Conservation (phyloP, 92 coral and sea anemone species). For the Palythoa grandiflora region DNA sequence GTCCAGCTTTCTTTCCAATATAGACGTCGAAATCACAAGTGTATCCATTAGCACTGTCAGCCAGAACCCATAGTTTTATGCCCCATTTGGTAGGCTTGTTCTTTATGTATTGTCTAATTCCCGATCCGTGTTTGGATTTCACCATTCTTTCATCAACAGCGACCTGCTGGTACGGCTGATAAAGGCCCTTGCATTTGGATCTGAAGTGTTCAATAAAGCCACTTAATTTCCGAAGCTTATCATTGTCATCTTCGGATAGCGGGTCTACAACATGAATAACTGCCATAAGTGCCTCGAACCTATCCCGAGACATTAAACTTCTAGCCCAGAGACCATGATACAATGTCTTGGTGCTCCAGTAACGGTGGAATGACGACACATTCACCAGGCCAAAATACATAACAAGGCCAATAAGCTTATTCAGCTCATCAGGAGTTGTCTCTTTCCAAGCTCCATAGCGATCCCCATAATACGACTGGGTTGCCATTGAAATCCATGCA, state of each 20-base stretch:
- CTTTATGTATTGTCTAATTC: background rate
- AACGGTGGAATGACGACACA: background rate
- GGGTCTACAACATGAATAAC: background rate
- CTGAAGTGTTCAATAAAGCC: too few relatives aligned
- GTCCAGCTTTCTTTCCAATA: constrained; percentile 18
- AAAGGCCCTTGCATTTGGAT: too few relatives aligned
- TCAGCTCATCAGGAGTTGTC: constrained; percentile 19
- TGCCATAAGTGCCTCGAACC: background rate
- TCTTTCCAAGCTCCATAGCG: constrained; percentile 7
- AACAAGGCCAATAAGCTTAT: constrained; percentile 13
- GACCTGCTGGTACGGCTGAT: background rate
- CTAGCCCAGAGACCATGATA: constrained; percentile 13
- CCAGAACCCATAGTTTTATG: constrained; percentile 11
- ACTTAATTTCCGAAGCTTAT: too few relatives aligned
- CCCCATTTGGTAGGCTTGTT: too few relatives aligned
- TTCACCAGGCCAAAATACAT: background rate
- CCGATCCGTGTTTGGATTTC: constrained; percentile 2
- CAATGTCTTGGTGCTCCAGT: constrained; percentile 10
- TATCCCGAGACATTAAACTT: background rate
- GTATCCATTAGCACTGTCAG: constrained; percentile 15
- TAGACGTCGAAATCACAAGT: background rate
- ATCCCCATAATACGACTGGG: background rate
- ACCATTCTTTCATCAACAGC: constrained; percentile 11
- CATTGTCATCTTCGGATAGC: too few relatives aligned
- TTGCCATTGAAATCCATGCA: background rate